Evolutionary conservation across 2,113 vertebrate species (phyloP), one percentile per base, ranked within the genome.

Genomic region (Pangasianodon gigas): DNA sequence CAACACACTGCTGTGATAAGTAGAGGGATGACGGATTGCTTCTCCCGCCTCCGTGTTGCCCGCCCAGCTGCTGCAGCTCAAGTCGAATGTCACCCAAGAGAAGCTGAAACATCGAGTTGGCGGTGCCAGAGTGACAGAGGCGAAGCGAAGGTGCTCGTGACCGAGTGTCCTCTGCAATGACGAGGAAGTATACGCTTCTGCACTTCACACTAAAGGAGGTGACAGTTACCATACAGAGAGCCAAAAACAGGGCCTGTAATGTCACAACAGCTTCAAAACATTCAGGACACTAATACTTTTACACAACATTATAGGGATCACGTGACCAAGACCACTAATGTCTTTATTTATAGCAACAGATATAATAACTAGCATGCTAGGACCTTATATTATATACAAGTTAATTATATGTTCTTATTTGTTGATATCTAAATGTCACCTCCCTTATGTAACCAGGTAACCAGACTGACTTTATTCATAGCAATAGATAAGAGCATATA

Each of bases 51-150:
- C 90, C 16, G 29, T 54, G 91, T 91, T 92, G 93, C 91, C 82
- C 79, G 91, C 92, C 94, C 80, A 54, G 94, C 95, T 92, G 92
- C 94, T 93, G 69, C 67, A 77, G 54, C 82, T 95, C 95, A 93
- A 86, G 93, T 94, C 95, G 96, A 96, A 96, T 96, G 95, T 96
- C 96, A 96, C 92, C 89, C 90, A 94, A 92, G 94, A 95, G 92
- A 93, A 93, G 92, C 90, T 92, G 93, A 95, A 96, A 95, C 95
- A 96, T 95, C 94, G 95, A 93, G 93, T 94, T 93, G 95, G 92
- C 95, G 95, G 95, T 90, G 91, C 88, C 88, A 88, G 86, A 95
- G 94, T 93, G 92, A 93, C 84, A 88, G 87, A 89, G 90, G 58
- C 85, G 93, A 77, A 85, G 88, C n/a, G 91, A 90, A 87, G 92